Percentiles rank a stretch among this genome's conserved stretches.
phyloP scores from a whole-genome alignment of 64 coral and sea anemone genomes.

The Astreopora myriophthalma region DNA sequence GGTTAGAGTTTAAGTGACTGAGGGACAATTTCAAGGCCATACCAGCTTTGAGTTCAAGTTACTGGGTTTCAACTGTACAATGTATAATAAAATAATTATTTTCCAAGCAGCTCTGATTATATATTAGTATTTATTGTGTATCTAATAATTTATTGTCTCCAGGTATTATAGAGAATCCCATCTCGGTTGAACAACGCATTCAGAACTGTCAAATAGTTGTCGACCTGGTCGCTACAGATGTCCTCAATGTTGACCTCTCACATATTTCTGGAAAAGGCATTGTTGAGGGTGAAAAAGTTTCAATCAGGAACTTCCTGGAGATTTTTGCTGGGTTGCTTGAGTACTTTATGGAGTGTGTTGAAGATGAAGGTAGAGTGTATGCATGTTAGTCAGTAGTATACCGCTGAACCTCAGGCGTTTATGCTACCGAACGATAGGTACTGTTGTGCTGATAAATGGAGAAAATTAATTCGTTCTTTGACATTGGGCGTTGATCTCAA shows the following conservation, averaged over 20 bases:
- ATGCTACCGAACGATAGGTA: too few species aligned
- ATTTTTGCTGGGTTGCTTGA: slow-evolving; percentile 96
- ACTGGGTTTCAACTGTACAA: too few species aligned
- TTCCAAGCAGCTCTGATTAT: too few species aligned
- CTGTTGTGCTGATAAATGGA: too few species aligned
- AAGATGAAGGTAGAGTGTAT: slow-evolving; percentile 43
- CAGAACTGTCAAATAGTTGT: slow-evolving; percentile 88
- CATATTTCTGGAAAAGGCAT: slow-evolving; percentile 86
- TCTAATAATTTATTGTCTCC: background rate
- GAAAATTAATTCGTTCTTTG: too few species aligned
- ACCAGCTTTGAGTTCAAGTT: too few species aligned
- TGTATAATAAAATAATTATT: too few species aligned
- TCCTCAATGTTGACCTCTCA: slow-evolving; percentile 93
- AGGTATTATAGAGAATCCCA: slow-evolving; percentile 81
- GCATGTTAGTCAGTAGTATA: background rate
- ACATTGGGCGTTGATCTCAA: too few species aligned
- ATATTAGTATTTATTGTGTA: too few species aligned
- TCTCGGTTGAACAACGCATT: slow-evolving; percentile 56
- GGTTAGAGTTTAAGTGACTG: too few species aligned
- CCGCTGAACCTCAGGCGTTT: background rate
- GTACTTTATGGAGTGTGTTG: slow-evolving; percentile 82
- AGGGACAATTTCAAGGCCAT: too few species aligned
- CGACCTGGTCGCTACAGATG: slow-evolving; percentile 73
- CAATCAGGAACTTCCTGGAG: slow-evolving; percentile 92
- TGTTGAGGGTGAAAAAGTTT: slow-evolving; percentile 60